A percentile compares a stretch with the other conserved stretches of the same genome.
These are phyloP conservation scores for Cygnus olor DNA, from an alignment of 2,797 vertebrate genomes.

Conservation along the genomic window DNA sequence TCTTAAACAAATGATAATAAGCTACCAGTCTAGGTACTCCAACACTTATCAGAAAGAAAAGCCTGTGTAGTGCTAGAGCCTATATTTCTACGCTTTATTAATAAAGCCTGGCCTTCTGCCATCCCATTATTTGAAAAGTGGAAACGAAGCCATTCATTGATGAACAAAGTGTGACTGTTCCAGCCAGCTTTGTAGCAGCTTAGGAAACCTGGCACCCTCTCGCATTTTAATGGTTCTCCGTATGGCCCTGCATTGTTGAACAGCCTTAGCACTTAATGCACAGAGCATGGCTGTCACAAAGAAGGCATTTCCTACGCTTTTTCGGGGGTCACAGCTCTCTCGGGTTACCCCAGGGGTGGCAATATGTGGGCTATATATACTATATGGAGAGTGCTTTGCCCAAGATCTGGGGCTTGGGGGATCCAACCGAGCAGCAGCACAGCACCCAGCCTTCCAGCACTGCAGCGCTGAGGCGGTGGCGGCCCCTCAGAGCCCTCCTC, in stretches of 20 bases:
- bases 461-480: not conserved
- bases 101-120: not conserved
- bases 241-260: not conserved
- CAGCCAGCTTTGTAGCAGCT: not conserved
- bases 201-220: not conserved
- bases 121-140: not conserved
- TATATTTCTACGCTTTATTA: not conserved
- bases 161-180: not conserved
- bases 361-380: not conserved
- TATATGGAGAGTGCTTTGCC: not conserved
- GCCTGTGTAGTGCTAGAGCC: not conserved
- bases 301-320: not conserved
- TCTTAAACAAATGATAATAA: not conserved
- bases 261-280: not conserved
- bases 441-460: not conserved
- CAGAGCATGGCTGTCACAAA: not conserved
- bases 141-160: not conserved
- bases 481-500: no score
- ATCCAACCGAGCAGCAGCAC: not conserved
- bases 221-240: not conserved
- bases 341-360: not conserved
- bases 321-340: not conserved
- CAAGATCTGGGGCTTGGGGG: rapidly evolving
- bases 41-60: not conserved
- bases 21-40: not conserved